Evolutionary conservation across 53 echinoderm and acorn worm species (phyloP), one percentile per base, ranked within the genome.

Genomic region (Paracentrotus lividus): DNA sequence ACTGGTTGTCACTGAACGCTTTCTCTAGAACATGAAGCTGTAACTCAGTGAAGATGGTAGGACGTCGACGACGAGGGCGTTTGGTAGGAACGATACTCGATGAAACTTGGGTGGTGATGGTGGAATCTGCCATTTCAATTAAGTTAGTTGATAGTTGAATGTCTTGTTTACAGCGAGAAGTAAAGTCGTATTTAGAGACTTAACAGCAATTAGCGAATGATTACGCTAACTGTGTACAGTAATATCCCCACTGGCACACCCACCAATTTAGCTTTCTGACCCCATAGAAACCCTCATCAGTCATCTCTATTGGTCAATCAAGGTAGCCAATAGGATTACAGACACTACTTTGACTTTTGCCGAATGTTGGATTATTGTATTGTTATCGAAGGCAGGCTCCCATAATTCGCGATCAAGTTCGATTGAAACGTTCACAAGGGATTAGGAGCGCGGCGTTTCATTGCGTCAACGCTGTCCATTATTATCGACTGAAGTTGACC

Each of bases 51-150:
- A 85, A 85, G 52, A 53, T 27, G 54, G 52, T 85, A 2, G 54
- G 54, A 85, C 86, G 54, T 85, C 86, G 86, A 53, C 86, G 86
- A 85, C 54, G 86, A 85, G 55, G 86, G 49, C 86, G 52, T 85
- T 85, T 85, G 86, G 86, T 52, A 51, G 86, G 53, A 85, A 85
- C n/a, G n/a, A n/a, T n/a, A n/a, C 86, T 85, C 86, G 77, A 23
- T 77, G 86, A 85, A 54, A 53, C 86, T 29, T 85, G 86, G 23
- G 86, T 21, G 54, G 31, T 51, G 29, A 85, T 16, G 52, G 32
- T 33, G 53, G 32, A 85, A 85, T 85, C 86, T 15, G 86, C n/a
- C n/a, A n/a, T n/a, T n/a, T n/a, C n/a, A n/a, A n/a, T n/a, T n/a
- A n/a, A n/a, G n/a, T n/a, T n/a, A n/a, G n/a, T n/a, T n/a, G n/a